Evolutionary conservation across 2,888 invertebrate species (phyloP).

Genomic region (Dascillus cervinus): DNA sequence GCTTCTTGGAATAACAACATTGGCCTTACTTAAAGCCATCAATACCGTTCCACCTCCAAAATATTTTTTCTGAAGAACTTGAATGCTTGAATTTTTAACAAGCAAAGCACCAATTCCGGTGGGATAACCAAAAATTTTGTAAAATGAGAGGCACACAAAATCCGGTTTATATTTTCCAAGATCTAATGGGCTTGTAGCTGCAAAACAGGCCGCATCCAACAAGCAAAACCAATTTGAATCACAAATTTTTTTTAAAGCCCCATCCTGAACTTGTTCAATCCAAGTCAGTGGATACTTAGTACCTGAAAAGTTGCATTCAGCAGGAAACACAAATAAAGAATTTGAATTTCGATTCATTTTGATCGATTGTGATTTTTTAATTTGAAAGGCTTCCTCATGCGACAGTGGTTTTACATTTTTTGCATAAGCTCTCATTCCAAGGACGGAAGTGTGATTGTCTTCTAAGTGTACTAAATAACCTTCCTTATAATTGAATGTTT

Average conservation of each 20-base stretch:
- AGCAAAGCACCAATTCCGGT: slow-evolving; percentile 89
- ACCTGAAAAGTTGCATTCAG: slow-evolving; percentile 93
- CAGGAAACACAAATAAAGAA: slow-evolving; percentile 77
- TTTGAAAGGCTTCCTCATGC: slow-evolving; percentile 49
- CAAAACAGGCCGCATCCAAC: slow-evolving; percentile 81
- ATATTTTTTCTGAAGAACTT: slow-evolving; percentile 61
- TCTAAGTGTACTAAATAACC: slow-evolving; percentile 73
- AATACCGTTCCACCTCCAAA: slow-evolving; percentile 95
- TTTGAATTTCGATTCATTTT: slow-evolving; percentile 26
- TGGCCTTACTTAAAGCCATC: slow-evolving; percentile 65
- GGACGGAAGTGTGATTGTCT: slow-evolving; percentile 93
- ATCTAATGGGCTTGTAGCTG: slow-evolving; percentile 70
- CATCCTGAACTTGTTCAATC: slow-evolving; percentile 56
- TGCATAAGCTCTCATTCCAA: slow-evolving; percentile 82
- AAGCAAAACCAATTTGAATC: slow-evolving; percentile 59
- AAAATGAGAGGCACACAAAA: slow-evolving; percentile 89
- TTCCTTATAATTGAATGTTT: slow-evolving; percentile 61
- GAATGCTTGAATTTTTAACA: slow-evolving; percentile 58
- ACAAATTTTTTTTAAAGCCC: slow-evolving; percentile 46
- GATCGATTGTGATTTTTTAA: slow-evolving; percentile 2
- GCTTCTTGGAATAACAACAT: slow-evolving; percentile 63
- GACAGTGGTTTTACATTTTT: slow-evolving; percentile 50
- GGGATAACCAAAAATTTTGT: slow-evolving; percentile 95
- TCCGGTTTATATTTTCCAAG: slow-evolving; percentile 68
- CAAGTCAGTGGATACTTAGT: slow-evolving; percentile 76